These are phyloP conservation scores for Hypotaenidia philippensis DNA, from an alignment of 2,797 vertebrate species.

Conservation along the genomic window DNA sequence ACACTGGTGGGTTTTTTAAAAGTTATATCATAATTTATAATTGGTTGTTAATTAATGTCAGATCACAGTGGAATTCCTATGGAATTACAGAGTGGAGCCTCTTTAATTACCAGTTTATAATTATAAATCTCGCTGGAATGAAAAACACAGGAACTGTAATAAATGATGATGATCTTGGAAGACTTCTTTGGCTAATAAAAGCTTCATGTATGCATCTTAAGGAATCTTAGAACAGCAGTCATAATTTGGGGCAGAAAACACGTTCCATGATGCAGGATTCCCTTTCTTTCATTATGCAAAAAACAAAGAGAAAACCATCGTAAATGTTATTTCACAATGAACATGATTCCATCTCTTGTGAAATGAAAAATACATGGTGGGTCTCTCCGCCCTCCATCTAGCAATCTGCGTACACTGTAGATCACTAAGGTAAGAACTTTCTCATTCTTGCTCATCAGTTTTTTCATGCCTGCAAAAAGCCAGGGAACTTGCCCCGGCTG, in stretches of 20 bases:
- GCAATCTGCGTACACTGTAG: fast-evolving
- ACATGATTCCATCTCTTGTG: background rate
- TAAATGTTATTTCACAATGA: background rate
- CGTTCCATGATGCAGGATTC: background rate
- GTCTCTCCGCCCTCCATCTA: background rate
- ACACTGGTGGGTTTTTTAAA: constrained; percentile 34
- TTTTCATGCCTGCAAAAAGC: background rate
- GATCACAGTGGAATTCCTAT: constrained; percentile 73
- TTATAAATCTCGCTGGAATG: constrained; percentile 73
- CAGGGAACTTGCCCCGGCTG: fast-evolving
- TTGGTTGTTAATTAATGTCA: constrained; percentile 76
- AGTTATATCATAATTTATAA: constrained; percentile 70
- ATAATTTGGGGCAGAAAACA: background rate
- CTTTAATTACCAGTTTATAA: constrained; percentile 74
- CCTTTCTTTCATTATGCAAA: background rate
- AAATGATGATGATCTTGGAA: constrained; percentile 57
- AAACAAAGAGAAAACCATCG: background rate
- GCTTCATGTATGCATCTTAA: background rate
- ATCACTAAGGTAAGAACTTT: background rate
- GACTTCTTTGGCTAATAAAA: constrained; percentile 38
- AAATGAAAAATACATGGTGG: background rate
- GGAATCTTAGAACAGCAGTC: constrained; percentile 27
- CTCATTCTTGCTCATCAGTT: background rate
- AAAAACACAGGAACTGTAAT: constrained; percentile 76
- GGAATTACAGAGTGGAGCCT: constrained; percentile 71